Percentiles rank a stretch among this genome's conserved stretches.
Evolutionary conservation across 2,888 invertebrate genomes (phyloP).

Genomic region (Clusia tigrina): DNA sequence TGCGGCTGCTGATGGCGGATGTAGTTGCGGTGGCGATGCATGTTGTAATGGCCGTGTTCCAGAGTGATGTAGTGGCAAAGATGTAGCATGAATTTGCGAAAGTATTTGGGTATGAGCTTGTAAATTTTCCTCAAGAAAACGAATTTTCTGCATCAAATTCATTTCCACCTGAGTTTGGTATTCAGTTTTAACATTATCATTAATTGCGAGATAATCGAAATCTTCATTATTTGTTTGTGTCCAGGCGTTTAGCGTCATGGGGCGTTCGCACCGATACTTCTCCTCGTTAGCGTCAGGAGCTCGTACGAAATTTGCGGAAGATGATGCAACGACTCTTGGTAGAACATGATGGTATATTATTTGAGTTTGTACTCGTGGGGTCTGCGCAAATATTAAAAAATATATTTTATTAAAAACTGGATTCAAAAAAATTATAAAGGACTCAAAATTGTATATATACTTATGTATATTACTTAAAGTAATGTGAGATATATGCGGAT

Average conservation of each 20-base stretch:
- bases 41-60: conserved; percentile 13
- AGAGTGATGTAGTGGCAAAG: neutral
- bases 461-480: no score
- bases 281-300: conserved; percentile 16
- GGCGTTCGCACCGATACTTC: conserved; percentile 22
- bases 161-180: conserved; percentile 38
- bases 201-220: conserved; percentile 37
- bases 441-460: no score
- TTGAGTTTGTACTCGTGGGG: neutral
- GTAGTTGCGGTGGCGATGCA: conserved; percentile 26
- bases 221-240: conserved; percentile 51
- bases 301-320: conserved; percentile 24
- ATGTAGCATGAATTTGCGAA: conserved; percentile 46
- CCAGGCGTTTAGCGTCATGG: conserved; percentile 50
- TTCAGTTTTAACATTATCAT: conserved; percentile 32
- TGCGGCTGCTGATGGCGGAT: conserved; percentile 30
- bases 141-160: conserved; percentile 47
- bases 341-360: neutral
- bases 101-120: conserved; percentile 47
- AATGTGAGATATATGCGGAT: no score
- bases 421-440: neutral
- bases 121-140: conserved; percentile 47
- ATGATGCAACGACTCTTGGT: neutral
- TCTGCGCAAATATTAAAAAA: neutral
- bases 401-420: neutral